phyloP scores from a whole-genome alignment of 2,888 invertebrate genomes.

The Alviniconcha strummeri region DNA sequence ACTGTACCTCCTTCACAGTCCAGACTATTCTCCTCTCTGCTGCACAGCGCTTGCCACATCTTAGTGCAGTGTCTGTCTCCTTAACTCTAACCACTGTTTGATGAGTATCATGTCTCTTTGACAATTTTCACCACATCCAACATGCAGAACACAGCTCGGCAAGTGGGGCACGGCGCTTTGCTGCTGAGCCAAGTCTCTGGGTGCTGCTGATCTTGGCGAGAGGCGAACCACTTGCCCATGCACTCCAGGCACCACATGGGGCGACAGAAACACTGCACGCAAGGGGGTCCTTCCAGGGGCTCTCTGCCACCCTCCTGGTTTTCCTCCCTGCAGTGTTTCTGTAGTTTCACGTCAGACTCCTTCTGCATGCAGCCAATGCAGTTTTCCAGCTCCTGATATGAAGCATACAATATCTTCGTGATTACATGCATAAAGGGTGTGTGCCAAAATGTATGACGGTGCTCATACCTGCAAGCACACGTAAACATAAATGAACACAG shows the following conservation, averaged over 20 bases:
- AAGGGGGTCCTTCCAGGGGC: constrained; percentile 57
- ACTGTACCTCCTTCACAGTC: too few relatives aligned
- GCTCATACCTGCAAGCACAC: not conserved
- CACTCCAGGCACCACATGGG: constrained; percentile 92
- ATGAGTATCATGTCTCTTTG: constrained; percentile 3
- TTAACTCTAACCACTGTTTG: too few relatives aligned
- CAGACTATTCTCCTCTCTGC: too few relatives aligned
- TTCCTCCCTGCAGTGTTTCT: constrained; percentile 79
- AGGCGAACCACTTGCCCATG: constrained; percentile 82
- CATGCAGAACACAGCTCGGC: constrained; percentile 88
- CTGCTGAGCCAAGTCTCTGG: constrained; percentile 86
- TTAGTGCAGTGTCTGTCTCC: too few relatives aligned
- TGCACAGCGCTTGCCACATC: too few relatives aligned
- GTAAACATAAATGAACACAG: not conserved
- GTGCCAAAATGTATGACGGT: not conserved
- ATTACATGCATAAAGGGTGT: constrained; percentile 23
- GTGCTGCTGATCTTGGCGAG: constrained; percentile 83
- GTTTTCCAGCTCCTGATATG: constrained; percentile 81
- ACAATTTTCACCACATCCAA: constrained; percentile 83
- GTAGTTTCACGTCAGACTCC: constrained; percentile 85
- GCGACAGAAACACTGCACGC: constrained; percentile 82
- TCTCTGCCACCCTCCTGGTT: constrained; percentile 28
- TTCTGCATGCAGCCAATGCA: constrained; percentile 93
- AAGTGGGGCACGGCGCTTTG: constrained; percentile 91
- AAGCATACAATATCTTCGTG: constrained; percentile 28